Evolutionary conservation across 2,797 vertebrate species (phyloP).

Genomic region (Naso thynnoides): DNA sequence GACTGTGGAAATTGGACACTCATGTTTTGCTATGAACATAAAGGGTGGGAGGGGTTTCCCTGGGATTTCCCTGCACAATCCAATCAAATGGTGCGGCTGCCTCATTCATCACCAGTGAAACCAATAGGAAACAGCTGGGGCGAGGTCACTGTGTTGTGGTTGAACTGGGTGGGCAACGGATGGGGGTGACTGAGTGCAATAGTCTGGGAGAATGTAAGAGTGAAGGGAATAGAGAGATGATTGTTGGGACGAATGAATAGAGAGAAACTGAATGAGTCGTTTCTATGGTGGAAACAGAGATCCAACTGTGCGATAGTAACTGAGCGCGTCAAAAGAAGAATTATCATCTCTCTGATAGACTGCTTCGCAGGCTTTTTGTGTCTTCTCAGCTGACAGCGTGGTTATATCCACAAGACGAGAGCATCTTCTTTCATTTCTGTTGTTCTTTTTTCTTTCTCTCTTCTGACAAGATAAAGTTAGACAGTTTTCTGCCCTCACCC

Average conservation of each 20-base stretch:
- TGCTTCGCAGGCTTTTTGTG: slow-evolving; percentile 27
- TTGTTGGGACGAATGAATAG: slow-evolving; percentile 58
- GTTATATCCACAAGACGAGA: slow-evolving; percentile 26
- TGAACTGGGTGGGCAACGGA: background rate
- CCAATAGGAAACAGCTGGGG: slow-evolving; percentile 71
- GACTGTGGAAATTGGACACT: slow-evolving; percentile 78
- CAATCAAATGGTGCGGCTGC: slow-evolving; percentile 68
- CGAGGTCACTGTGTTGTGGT: slow-evolving; percentile 69
- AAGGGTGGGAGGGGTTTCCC: slow-evolving; percentile 73
- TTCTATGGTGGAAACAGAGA: slow-evolving; percentile 62
- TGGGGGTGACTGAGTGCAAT: slow-evolving; percentile 46
- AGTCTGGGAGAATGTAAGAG: slow-evolving; percentile 34
- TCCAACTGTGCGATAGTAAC: slow-evolving; percentile 45
- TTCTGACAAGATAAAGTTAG: slow-evolving; percentile 68
- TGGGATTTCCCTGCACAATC: slow-evolving; percentile 71
- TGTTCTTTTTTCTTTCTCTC: slow-evolving; percentile 35
- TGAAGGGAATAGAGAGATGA: slow-evolving; percentile 53
- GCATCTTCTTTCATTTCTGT: slow-evolving; percentile 41
- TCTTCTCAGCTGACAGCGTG: slow-evolving; percentile 34
- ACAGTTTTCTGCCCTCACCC: slow-evolving; percentile 61
- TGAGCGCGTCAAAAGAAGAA: slow-evolving; percentile 46
- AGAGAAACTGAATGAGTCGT: slow-evolving; percentile 55
- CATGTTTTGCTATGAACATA: slow-evolving; percentile 75
- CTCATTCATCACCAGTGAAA: slow-evolving; percentile 30
- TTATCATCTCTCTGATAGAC: slow-evolving; percentile 43